Percentiles rank a stretch among this genome's conserved stretches.
Conservation (phyloP, 2,797 vertebrate genomes). For the Cercopithecus neglectus region DNA sequence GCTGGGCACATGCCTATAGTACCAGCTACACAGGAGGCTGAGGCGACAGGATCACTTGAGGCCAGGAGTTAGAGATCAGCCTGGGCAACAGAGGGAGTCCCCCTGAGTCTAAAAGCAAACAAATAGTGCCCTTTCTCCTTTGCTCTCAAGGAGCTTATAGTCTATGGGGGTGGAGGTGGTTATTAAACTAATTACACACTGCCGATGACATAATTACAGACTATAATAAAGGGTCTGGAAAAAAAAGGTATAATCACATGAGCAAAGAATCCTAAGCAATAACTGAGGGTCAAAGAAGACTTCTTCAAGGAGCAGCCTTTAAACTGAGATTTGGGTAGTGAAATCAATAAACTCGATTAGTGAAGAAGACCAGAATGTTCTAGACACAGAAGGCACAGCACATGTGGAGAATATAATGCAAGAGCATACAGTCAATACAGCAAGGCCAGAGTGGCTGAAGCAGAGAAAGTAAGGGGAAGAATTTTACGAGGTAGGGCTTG, state of each 20-base stretch:
- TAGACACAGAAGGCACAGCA: not conserved
- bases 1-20: not conserved
- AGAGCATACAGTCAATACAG: not conserved
- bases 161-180: rapidly evolving
- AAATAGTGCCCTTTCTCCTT: not conserved
- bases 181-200: not conserved
- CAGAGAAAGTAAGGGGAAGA: not conserved
- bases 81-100: not conserved
- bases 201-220: not conserved
- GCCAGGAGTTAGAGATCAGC: not conserved
- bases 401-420: not conserved
- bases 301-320: not conserved
- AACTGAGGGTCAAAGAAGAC: not conserved
- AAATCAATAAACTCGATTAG: not conserved
- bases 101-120: not conserved
- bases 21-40: not conserved
- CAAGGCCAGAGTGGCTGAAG: not conserved
- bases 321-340: not conserved
- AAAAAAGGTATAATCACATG: not conserved
- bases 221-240: not conserved
- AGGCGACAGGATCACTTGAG: not conserved
- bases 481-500: not conserved
- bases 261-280: not conserved
- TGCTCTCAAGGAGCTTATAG: not conserved
- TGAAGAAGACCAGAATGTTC: not conserved